phyloP scores from a whole-genome alignment of 2,113 vertebrate species.

The human region DNA sequence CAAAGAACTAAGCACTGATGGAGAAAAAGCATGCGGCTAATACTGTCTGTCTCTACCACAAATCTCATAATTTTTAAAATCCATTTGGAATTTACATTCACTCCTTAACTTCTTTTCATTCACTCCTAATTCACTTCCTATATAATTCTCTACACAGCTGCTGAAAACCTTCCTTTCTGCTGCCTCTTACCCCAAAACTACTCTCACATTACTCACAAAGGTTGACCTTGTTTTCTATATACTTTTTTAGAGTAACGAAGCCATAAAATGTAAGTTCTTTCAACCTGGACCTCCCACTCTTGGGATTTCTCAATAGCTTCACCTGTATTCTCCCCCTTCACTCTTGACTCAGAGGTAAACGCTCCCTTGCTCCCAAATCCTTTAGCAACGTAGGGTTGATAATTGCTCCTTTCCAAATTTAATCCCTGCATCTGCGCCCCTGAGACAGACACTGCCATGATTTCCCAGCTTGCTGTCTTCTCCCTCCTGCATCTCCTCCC shows the following conservation, averaged over 20 bases:
- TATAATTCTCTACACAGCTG: not conserved
- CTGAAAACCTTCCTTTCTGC: not conserved
- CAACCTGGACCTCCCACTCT: rapidly evolving
- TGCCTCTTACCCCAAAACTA: not conserved
- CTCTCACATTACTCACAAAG: not conserved
- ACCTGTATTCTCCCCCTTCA: not conserved
- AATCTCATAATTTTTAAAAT: not conserved
- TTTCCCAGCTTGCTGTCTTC: rapidly evolving
- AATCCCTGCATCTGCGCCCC: not conserved
- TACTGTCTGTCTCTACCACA: not conserved
- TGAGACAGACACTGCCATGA: not conserved
- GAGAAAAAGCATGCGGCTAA: not conserved
- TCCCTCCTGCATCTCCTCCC: not conserved
- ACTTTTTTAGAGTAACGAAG: not conserved
- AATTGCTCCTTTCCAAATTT: not conserved
- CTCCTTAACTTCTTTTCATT: too few species aligned
- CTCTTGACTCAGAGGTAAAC: not conserved
- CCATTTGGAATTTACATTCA: not conserved
- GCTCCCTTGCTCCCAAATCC: not conserved
- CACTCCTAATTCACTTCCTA: not conserved
- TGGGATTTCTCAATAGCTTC: not conserved
- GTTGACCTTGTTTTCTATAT: not conserved
- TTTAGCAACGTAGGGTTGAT: not conserved
- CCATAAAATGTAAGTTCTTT: not conserved
- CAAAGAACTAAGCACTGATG: not conserved